Base-by-base conservation (phyloP, 2,797 vertebrate species). In the Cheirogaleus major region DNA sequence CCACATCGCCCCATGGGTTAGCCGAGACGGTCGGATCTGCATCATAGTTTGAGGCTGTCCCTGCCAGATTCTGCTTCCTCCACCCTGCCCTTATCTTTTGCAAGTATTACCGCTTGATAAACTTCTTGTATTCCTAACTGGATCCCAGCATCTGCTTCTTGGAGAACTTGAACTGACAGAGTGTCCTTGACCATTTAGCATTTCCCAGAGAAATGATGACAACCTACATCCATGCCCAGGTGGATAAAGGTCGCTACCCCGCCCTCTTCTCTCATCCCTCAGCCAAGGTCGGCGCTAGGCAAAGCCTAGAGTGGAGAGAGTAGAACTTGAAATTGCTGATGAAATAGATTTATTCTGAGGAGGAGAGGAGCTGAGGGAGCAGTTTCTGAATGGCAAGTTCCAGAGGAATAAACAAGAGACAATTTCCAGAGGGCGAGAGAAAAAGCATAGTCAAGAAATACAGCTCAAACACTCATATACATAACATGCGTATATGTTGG, bases 371-470 rank as follows among this genome's bases (percentile, higher is more conserved):
- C 23, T 45, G 50, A 93, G 18, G 76, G 55, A 80, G 18, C 4
- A 50, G 63, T 72, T 87, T 87, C 76, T 45, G 43, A 96, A 87
- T 63, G 72, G n/a, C 57, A 75, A 80, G 55, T 61, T 91, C 65
- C 32, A 67, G 52, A 72, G 23, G 20, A 79, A 89, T n/a, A 72
- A 67, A 78, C 2, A 93, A 52, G 80, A 93, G 35, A 82, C n/a
- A 43, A 27, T 89, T 94, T 92, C 27, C 67, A 93, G 57, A 75
- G 69, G 30, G 23, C 20, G 52, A 87, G 73, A 69, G 48, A 95
- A 69, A 91, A 72, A 70, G 23, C 35, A 32, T 11, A 50, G 17
- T 25, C n/a, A 79, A 75, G 38, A 75, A 80, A 75, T 75, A 38
- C 15, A 61, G 48, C 20, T 75, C 17, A 35, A 41, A 48, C 30